Evolutionary conservation across 2,113 vertebrate species (phyloP).

Genomic region (Gobio gobio): DNA sequence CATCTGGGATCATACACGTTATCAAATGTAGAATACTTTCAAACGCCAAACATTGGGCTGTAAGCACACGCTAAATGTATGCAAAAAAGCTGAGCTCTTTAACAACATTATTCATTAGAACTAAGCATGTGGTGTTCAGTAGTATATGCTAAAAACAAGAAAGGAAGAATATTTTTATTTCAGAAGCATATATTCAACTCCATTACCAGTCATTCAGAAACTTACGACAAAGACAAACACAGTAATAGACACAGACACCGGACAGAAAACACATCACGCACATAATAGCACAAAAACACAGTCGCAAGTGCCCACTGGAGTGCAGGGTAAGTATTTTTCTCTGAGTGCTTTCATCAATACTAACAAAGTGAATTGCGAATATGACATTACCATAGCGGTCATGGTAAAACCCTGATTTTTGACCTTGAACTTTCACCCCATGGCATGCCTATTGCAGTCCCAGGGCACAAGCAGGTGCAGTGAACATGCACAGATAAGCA

Average conservation of each 20-base stretch:
- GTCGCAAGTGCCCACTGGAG: constrained; percentile 55
- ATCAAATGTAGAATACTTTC: not conserved
- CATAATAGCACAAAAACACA: constrained; percentile 41
- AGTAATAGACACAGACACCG: constrained; percentile 22
- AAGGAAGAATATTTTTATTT: not conserved
- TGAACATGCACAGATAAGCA: constrained; percentile 69
- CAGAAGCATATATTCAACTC: not conserved
- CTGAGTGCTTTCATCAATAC: constrained; percentile 20
- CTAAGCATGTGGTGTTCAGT: not conserved
- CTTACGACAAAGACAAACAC: constrained; percentile 35
- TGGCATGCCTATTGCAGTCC: constrained; percentile 69
- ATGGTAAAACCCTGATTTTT: constrained; percentile 26
- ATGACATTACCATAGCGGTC: constrained; percentile 15
- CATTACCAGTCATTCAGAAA: not conserved
- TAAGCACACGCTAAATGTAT: not conserved
- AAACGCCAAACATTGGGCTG: not conserved
- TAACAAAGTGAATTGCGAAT: constrained; percentile 18
- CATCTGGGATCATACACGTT: not conserved
- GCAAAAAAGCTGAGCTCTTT: not conserved
- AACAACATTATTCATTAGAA: not conserved
- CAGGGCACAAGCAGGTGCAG: constrained; percentile 70
- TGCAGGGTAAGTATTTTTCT: constrained; percentile 46
- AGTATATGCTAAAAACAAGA: not conserved
- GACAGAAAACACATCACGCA: constrained; percentile 36
- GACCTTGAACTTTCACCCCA: constrained; percentile 57